These are phyloP conservation scores for Samia ricini DNA, from an alignment of 1,140 invertebrate genomes.

Conservation along the genomic window DNA sequence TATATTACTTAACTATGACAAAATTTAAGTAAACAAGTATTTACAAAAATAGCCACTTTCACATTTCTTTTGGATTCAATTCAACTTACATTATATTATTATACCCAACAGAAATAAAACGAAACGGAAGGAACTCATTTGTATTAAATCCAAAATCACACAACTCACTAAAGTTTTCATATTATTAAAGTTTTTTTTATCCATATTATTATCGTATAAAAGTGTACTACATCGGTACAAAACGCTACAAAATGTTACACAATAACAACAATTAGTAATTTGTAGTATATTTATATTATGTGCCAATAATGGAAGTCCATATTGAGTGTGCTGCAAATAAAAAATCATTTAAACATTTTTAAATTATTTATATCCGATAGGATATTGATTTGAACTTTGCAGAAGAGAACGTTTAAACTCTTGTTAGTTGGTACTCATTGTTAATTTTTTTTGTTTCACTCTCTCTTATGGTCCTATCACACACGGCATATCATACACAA, in stretches of 20 bases:
- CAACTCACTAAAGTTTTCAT: constrained; percentile 22
- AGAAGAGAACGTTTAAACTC: not conserved
- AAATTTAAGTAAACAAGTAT: constrained; percentile 73
- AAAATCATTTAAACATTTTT: constrained; percentile 14
- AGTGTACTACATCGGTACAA: constrained; percentile 37
- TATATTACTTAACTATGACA: constrained; percentile 65
- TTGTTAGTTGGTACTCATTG: not conserved
- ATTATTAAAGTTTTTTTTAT: constrained; percentile 12
- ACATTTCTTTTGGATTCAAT: constrained; percentile 54
- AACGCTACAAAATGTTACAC: constrained; percentile 27
- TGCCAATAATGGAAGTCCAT: not conserved
- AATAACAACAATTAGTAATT: constrained; percentile 25
- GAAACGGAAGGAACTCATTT: constrained; percentile 60
- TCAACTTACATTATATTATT: constrained; percentile 49
- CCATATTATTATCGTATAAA: constrained; percentile 27
- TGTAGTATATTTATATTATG: not conserved
- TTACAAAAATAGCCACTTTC: constrained; percentile 75
- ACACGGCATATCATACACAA: not conserved
- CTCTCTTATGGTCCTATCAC: not conserved
- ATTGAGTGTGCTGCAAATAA: not conserved
- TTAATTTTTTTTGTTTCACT: not conserved
- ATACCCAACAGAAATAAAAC: constrained; percentile 43
- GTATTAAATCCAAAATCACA: constrained; percentile 31
- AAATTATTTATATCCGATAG: constrained; percentile 16
- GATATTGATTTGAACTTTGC: not conserved